Evolutionary conservation across 2,113 vertebrate genomes (phyloP).

Genomic region (Collichthys lucidus): DNA sequence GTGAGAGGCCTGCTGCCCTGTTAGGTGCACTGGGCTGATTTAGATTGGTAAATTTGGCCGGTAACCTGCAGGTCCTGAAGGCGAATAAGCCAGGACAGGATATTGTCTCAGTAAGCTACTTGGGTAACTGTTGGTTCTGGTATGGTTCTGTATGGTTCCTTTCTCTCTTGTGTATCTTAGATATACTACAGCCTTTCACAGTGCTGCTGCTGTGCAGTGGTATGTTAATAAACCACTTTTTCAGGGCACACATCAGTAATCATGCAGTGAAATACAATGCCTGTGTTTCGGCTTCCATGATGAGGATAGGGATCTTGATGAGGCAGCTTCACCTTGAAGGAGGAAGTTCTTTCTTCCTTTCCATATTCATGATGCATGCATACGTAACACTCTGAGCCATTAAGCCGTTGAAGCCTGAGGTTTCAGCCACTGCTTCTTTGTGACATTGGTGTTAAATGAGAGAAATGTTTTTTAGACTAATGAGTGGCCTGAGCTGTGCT

Average conservation of each 20-base stretch:
- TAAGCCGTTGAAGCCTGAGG: conserved; percentile 19
- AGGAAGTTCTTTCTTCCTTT: not conserved
- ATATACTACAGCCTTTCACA: conserved; percentile 22
- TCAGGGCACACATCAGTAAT: not conserved
- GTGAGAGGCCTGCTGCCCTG: conserved; percentile 48
- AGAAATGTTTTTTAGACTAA: conserved; percentile 57
- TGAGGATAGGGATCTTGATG: not conserved
- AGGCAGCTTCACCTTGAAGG: not conserved
- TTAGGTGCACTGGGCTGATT: conserved; percentile 52
- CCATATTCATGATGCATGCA: not conserved
- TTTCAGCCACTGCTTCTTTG: conserved; percentile 45
- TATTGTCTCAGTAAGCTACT: conserved; percentile 77
- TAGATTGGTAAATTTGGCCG: conserved; percentile 55
- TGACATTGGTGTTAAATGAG: conserved; percentile 57
- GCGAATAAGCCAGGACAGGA: conserved; percentile 69
- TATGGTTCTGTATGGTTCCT: conserved; percentile 47
- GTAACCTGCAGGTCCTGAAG: conserved; percentile 54
- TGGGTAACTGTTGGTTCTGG: conserved; percentile 69
- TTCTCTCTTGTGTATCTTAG: conserved; percentile 53
- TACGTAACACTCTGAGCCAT: conserved; percentile 10
- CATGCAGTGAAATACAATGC: not conserved
- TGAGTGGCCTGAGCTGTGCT: conserved; percentile 55
- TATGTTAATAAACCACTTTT: conserved; percentile 22
- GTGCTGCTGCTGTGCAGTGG: conserved; percentile 10
- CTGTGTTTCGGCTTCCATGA: not conserved